Conservation (phyloP, 2,888 invertebrate genomes). For the Lepidocyrtoides sp. region DNA sequence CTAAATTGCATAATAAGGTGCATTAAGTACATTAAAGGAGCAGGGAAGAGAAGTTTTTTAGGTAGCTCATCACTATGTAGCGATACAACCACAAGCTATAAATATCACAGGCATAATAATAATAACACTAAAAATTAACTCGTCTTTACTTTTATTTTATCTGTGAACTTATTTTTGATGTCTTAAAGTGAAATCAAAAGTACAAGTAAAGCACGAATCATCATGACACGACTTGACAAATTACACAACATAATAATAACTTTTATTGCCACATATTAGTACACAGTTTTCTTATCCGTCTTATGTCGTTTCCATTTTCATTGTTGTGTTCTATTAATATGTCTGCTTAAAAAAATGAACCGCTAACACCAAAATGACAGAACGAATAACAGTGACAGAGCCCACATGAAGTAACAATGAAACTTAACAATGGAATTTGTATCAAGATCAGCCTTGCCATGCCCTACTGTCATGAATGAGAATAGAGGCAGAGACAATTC, state of each 20-base stretch:
- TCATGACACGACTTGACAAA: constrained; percentile 64
- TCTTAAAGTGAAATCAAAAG: constrained; percentile 51
- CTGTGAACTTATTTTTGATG: neutral
- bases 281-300: neutral
- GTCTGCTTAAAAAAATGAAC: constrained; percentile 15
- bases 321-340: constrained; percentile 4
- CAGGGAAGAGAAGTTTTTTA: neutral
- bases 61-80: neutral
- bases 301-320: constrained; percentile 53
- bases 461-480: constrained; percentile 38
- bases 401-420: constrained; percentile 17
- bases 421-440: constrained; percentile 47
- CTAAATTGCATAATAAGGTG: constrained; percentile 45
- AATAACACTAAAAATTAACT: neutral
- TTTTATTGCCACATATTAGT: constrained; percentile 36
- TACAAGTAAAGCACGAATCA: constrained; percentile 73
- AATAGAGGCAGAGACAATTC: neutral
- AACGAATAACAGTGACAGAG: neutral
- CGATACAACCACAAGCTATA: no score
- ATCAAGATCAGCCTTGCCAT: constrained; percentile 56
- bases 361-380: constrained; percentile 33
- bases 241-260: constrained; percentile 45
- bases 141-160: constrained; percentile 37
- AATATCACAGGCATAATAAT: neutral
- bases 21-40: constrained; percentile 2